Percentiles rank a stretch among this genome's conserved stretches.
Conservation (phyloP, 2,888 invertebrate genomes). For the Drosophila paranaensis region DNA sequence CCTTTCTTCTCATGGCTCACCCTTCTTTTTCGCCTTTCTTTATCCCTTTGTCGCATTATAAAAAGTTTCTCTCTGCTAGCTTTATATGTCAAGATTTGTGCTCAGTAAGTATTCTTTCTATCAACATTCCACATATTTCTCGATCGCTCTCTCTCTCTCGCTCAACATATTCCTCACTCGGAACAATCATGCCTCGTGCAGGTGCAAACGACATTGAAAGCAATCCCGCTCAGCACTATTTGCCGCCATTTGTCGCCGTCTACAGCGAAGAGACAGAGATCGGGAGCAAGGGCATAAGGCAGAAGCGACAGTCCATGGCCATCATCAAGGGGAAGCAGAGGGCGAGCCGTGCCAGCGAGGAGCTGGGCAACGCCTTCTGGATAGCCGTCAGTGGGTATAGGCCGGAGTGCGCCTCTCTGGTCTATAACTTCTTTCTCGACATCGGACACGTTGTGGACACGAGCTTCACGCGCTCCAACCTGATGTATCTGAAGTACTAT, state of each 20-base stretch:
- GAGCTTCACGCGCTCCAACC: conserved; percentile 26
- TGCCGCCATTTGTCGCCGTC: conserved; percentile 12
- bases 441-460: conserved; percentile 50
- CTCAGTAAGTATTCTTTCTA: not conserved
- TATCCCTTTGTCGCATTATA: not conserved
- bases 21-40: too few species aligned
- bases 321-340: not conserved
- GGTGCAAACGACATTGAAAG: not conserved
- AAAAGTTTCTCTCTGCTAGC: not conserved
- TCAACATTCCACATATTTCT: not conserved
- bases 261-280: not conserved
- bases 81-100: conserved; percentile 18
- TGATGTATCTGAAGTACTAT: conserved; percentile 54
- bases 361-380: conserved; percentile 36
- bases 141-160: not conserved
- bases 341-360: not conserved
- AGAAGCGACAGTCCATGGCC: not conserved
- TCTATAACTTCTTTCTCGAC: conserved; percentile 60
- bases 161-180: not conserved
- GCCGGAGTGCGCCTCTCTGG: conserved; percentile 13
- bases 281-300: not conserved
- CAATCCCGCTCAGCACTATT: not conserved
- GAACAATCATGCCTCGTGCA: not conserved
- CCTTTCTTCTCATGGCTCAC: too few species aligned
- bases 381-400: conserved; percentile 56